Percentiles rank a stretch among this genome's conserved stretches.
Conservation (phyloP, 2,113 vertebrate species). For the Rallus limicola region DNA sequence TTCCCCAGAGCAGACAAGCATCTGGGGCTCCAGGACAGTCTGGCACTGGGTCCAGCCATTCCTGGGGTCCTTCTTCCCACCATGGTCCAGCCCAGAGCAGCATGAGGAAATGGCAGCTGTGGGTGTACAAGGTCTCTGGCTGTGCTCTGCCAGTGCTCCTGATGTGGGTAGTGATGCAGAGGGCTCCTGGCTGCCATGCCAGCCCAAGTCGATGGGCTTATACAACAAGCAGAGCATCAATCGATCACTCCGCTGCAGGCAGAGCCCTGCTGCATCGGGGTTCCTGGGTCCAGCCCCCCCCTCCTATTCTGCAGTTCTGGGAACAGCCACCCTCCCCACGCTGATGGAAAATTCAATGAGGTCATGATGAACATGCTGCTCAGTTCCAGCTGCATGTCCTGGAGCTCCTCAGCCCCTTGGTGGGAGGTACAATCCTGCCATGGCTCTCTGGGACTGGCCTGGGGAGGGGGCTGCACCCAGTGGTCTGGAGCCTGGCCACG, state of each 20-base stretch:
- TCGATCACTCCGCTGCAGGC: neutral
- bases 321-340: neutral
- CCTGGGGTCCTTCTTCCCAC: rapidly evolving
- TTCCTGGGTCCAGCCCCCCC: neutral
- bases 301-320: neutral
- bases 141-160: rapidly evolving
- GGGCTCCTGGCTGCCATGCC: neutral
- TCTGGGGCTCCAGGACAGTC: neutral
- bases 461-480: neutral
- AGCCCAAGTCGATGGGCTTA: neutral
- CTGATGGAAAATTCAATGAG: slow-evolving; percentile 68
- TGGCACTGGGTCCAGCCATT: neutral
- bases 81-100: neutral
- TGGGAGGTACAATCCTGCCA: rapidly evolving
- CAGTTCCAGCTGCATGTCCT: neutral
- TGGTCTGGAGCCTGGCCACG: rapidly evolving
- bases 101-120: rapidly evolving
- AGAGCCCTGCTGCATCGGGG: neutral
- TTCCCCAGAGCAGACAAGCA: rapidly evolving
- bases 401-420: neutral
- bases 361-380: neutral
- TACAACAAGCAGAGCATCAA: neutral
- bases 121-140: neutral
- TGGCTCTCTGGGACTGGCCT: rapidly evolving
- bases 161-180: neutral